These are phyloP conservation scores for Felis chaus DNA, from an alignment of 2,113 vertebrate species.

Conservation along the genomic window DNA sequence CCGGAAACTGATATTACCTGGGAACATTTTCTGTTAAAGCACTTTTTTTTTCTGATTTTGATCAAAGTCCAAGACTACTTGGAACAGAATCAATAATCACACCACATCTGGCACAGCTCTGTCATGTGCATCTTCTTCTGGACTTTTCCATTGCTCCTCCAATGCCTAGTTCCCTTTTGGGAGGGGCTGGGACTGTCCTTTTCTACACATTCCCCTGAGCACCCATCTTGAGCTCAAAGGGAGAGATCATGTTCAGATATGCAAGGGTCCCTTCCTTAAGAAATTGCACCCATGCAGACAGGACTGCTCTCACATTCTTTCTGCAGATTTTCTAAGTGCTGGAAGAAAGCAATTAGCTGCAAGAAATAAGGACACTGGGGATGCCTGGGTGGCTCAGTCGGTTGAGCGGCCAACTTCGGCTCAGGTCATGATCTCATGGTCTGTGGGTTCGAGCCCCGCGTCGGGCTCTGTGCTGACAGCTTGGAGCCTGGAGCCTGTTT, in stretches of 20 bases:
- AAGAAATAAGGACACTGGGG: not conserved
- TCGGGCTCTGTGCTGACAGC: too few relatives aligned
- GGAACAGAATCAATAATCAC: constrained; percentile 85
- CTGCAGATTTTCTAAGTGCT: constrained; percentile 90
- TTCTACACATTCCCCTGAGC: constrained; percentile 58
- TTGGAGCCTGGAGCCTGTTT: too few relatives aligned
- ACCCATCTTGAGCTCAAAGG: constrained; percentile 84
- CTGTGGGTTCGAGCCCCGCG: too few relatives aligned
- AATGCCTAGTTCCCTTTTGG: not conserved
- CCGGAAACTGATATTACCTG: constrained; percentile 90
- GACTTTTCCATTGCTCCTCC: constrained; percentile 38
- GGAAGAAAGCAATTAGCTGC: constrained; percentile 90
- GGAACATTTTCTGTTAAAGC: constrained; percentile 90
- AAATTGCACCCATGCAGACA: not conserved
- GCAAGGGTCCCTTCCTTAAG: constrained; percentile 82
- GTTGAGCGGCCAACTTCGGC: too few relatives aligned
- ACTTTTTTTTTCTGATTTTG: constrained; percentile 90
- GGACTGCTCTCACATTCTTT: constrained; percentile 83
- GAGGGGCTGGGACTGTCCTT: not conserved
- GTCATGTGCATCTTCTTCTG: constrained; percentile 62
- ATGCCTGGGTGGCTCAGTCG: too few relatives aligned
- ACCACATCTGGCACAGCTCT: constrained; percentile 87
- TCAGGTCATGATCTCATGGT: too few relatives aligned
- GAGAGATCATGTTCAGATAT: constrained; percentile 89
- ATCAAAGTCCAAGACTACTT: constrained; percentile 92